A percentile compares a stretch with the other conserved stretches of the same genome.
Conservation (phyloP, 2,888 invertebrate genomes). For the Halocaridina rubra region DNA sequence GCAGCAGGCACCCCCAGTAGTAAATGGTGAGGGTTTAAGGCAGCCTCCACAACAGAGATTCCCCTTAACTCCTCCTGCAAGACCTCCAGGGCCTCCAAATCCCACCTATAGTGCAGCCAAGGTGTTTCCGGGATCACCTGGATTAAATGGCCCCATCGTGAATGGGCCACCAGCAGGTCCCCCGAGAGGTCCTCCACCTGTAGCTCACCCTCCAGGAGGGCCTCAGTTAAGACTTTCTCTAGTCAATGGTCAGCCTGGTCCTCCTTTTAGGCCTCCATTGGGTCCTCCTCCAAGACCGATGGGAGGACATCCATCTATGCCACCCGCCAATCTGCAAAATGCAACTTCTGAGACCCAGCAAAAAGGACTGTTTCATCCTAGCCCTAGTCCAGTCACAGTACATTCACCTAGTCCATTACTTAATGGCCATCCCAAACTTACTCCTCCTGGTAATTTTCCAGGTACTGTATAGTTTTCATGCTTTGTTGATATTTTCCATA, state of each 20-base stretch:
- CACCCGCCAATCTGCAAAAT: background rate
- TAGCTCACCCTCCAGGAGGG: background rate
- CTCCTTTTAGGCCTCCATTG: background rate
- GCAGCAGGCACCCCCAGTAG: constrained; percentile 35
- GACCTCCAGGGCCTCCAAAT: background rate
- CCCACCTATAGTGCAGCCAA: background rate
- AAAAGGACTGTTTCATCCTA: background rate
- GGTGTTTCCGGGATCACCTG: background rate
- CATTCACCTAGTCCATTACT: background rate
- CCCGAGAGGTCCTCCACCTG: background rate
- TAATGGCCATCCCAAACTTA: constrained; percentile 4
- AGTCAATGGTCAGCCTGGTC: constrained; percentile 12
- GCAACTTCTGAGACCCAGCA: background rate
- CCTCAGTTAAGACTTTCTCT: background rate
- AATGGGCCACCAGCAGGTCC: constrained; percentile 13
- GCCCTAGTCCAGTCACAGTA: background rate
- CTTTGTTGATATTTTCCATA: too few relatives aligned
- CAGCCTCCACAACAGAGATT: constrained; percentile 12
- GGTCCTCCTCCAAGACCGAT: background rate
- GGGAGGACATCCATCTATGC: background rate
- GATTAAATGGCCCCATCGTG: constrained; percentile 14
- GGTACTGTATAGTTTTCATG: too few relatives aligned
- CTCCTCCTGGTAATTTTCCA: background rate
- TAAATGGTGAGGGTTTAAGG: constrained; percentile 39
- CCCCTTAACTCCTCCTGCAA: background rate